Conservation (phyloP, 2,797 vertebrate species). For the Typhlichthys eigenmanni region DNA sequence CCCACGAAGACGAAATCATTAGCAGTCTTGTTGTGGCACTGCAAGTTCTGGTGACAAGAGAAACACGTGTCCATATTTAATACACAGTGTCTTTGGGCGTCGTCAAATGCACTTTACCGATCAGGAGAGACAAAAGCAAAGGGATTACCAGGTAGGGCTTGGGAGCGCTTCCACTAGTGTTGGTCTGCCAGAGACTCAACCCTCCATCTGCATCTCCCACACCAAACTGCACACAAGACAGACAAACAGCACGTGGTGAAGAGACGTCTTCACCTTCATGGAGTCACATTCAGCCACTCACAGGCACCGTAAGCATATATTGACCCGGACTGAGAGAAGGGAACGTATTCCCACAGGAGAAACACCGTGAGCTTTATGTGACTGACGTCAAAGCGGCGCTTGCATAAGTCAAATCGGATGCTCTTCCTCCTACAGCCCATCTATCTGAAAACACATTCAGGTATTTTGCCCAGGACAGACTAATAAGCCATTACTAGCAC, state of each 20-base stretch:
- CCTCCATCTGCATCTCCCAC: conserved; percentile 94
- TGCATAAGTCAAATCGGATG: conserved; percentile 36
- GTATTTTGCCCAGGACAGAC: conserved; percentile 36
- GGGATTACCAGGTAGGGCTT: conserved; percentile 92
- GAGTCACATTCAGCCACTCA: not conserved
- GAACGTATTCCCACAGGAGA: not conserved
- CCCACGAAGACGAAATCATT: conserved; percentile 97
- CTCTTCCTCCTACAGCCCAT: conserved; percentile 5
- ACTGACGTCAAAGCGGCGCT: conserved; percentile 17
- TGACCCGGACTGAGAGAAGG: conserved; percentile 1
- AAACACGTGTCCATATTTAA: not conserved
- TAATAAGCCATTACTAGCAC: conserved; percentile 47
- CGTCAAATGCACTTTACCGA: too few relatives aligned
- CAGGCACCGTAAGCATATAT: not conserved
- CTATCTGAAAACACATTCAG: conserved; percentile 30
- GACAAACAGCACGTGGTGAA: not conserved
- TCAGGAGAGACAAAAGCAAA: not conserved
- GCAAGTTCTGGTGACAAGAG: conserved; percentile 84
- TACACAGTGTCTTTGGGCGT: too few relatives aligned
- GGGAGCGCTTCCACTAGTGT: conserved; percentile 86
- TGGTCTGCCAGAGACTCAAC: conserved; percentile 97
- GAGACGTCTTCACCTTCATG: too few relatives aligned
- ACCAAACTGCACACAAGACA: conserved; percentile 84
- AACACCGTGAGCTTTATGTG: too few relatives aligned
- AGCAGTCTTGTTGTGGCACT: conserved; percentile 97